A percentile compares a stretch with the other conserved stretches of the same genome.
Conservation (phyloP, 2,888 invertebrate species). For the Dendrolimus pini region DNA sequence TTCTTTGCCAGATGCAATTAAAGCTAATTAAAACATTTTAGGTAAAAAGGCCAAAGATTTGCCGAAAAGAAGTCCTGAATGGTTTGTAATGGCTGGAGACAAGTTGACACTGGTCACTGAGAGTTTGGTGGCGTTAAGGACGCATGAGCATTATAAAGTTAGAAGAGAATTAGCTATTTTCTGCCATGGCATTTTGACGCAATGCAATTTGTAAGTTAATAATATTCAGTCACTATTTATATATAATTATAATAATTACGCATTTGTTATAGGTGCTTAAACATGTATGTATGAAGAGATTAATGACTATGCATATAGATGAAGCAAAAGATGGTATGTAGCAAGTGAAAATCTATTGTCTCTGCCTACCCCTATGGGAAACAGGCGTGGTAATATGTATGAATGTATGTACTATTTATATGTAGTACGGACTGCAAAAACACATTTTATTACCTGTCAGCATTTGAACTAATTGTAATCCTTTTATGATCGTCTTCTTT, state of each 20-base stretch:
- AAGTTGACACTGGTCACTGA: slow-evolving; percentile 71
- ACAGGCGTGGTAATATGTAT: no score
- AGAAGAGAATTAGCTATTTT: slow-evolving; percentile 78
- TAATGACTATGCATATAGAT: no score
- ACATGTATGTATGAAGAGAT: no score
- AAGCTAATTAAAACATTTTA: slow-evolving; percentile 14
- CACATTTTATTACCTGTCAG: no score
- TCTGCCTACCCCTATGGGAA: no score
- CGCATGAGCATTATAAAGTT: slow-evolving; percentile 78
- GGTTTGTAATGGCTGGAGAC: slow-evolving; percentile 76
- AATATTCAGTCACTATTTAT: neutral
- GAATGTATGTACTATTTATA: no score
- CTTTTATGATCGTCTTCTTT: no score
- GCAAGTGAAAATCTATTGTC: no score
- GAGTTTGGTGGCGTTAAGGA: slow-evolving; percentile 69
- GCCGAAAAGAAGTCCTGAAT: slow-evolving; percentile 60
- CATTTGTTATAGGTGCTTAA: neutral
- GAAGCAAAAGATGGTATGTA: no score
- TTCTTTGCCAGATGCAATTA: no score
- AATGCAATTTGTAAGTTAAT: slow-evolving; percentile 75
- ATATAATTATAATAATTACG: neutral
- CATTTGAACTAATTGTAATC: no score
- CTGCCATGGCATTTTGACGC: slow-evolving; percentile 73
- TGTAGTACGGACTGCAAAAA: no score
- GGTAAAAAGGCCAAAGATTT: slow-evolving; percentile 32